These are phyloP conservation scores for Mizuhopecten yessoensis DNA, from an alignment of 1,140 invertebrate species.

Conservation along the genomic window DNA sequence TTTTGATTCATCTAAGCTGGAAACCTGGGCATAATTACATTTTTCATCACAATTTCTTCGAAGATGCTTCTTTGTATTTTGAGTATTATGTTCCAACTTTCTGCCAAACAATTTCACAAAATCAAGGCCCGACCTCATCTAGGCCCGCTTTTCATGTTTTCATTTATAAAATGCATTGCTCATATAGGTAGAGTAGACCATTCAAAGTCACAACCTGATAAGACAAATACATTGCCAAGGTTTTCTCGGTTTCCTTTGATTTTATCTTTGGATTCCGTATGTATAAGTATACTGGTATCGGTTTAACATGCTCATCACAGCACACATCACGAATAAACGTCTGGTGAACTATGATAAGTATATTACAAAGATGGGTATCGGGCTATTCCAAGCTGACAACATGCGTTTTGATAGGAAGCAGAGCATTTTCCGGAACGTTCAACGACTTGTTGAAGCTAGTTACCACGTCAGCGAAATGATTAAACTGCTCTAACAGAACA, in stretches of 20 bases:
- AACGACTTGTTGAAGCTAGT: not conserved
- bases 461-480: not conserved
- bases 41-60: not conserved
- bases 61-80: not conserved
- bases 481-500: not conserved
- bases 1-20: not conserved
- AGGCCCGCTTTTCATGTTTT: constrained; percentile 4
- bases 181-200: not conserved
- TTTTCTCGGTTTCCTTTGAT: not conserved
- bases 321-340: not conserved
- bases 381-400: not conserved
- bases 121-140: not conserved
- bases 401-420: not conserved
- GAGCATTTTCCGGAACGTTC: constrained; percentile 8
- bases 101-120: constrained; percentile 15
- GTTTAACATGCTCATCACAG: not conserved
- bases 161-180: not conserved
- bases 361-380: not conserved
- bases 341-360: not conserved
- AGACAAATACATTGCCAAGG: constrained; percentile 1
- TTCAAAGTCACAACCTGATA: not conserved
- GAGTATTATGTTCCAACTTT: not conserved
- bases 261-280: not conserved
- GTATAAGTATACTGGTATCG: not conserved
- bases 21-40: not conserved